Evolutionary conservation across 2,113 vertebrate genomes (phyloP), one percentile per base, ranked within the genome.

Genomic region (Myxocyprinus asiaticus): DNA sequence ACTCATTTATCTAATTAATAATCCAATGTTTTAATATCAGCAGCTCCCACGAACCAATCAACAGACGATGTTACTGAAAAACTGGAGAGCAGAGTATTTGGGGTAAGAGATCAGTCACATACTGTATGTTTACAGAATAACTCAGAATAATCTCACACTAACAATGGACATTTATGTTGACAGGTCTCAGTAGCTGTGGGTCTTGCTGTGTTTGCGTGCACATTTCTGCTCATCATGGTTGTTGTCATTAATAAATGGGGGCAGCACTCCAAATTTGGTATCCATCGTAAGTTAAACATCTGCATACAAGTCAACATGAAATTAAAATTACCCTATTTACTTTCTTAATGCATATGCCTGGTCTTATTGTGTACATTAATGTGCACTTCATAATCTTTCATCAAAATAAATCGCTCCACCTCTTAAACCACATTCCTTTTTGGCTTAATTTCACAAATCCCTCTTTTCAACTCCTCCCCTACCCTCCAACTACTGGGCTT

Each of bases 171-270:
- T 33, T 58, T 67, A 0, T 4, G 47, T 9, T 0, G 22, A 44
- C 88, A 99, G 97, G 94, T 99, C 73, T 96, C 95, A 0, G 93
- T 98, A 86, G 96, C 96, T 0, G 96, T 97, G 86, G 95, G 92
- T 0, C 88, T 98, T 12, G 96, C 95, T 0, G 89, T 96, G 66
- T 95, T 95, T 0, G 94, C 95, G 45, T 95, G 94, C 83, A 88
- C 93, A 9, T 96, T 96, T 84, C 94, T 99, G 43, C 94, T 96
- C 0, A 47, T 94, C 11, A 88, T 93, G 76, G 86, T 96, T 64
- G 14, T 97, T 53, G 87, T 94, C 17, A 91, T 98, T 77, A 96
- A 95, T 92, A 97, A 95, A 88, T 98, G 96, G 0, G 95, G 96
- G 48, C 94, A 89, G 58, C 93, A 93, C 5, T 94, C 95, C 90